Base-by-base conservation (phyloP, 2,888 invertebrate genomes). In the Aromia moschata region DNA sequence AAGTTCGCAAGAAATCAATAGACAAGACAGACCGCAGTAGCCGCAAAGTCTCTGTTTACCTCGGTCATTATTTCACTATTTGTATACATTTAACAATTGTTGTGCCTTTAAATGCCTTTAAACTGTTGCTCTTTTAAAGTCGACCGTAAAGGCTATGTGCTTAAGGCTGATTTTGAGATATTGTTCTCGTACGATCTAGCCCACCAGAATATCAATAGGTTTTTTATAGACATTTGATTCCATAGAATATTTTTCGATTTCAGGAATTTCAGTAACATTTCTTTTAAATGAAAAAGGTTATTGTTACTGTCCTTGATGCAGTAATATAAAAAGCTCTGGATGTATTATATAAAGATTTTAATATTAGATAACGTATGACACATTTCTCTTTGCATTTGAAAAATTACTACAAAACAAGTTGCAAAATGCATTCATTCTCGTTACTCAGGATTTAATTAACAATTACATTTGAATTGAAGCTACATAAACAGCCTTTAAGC, bases 1-100 rank as follows among this genome's bases (percentile, higher is more conserved):
- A 54, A 49, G 49, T 40, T 40, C 17, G 25, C 31, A 51, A 45
- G 18, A 33, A 56, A 55, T 47, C 47, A 49, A 60, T 47, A 64
- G 70, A 74, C 71, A 73, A 73, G 72, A 64, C 64, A 73, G 69
- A 72, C 75, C 74, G 69, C 74, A 72, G 70, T 68, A 68, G 70
- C 76, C 77, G 70, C 75, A 76, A 74, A 74, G 72, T 67, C 74
- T 73, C 68, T 78, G 78, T 78, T 78, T 78, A 76, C 76, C 70
- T 71, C 74, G 70, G 76, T 79, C 76, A 78, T 79, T 79, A 79
- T 76, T 74, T 73, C 73, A 74, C 76, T 78, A 78, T 79, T 78
- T 78, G 78, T 79, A 78, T 77, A 78, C 77, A 77, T 70, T 70
- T 67, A 65, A 56, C 68, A 63, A 75, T 78, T 78, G 77, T 77